Base-by-base conservation (phyloP, 2,888 invertebrate genomes). In the Drosophila greeni region DNA sequence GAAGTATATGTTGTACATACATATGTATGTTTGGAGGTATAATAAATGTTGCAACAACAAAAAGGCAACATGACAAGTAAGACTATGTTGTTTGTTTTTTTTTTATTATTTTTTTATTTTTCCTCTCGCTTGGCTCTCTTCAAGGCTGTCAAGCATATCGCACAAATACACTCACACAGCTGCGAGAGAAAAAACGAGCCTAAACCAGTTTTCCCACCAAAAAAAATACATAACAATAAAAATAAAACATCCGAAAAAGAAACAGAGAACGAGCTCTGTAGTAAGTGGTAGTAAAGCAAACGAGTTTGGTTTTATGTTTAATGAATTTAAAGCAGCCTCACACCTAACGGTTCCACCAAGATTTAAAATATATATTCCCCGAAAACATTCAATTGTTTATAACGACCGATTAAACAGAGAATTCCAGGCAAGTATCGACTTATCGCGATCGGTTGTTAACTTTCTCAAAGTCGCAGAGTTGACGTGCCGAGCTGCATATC, bases 121-220 rank as follows among this genome's bases (percentile, higher is more conserved):
- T 42, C 59, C 34, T 40, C 31, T 31, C 34, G 36, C 66, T 72
- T 48, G 14, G 56, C 66, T 71, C 82, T 83, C 79, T 75, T 82
- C 82, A 82, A 82, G 82, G 82, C 82, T 82, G 79, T 82, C 72
- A 75, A 53, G 52, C 53, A 65, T 65, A 48, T 65, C 64, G 60
- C 70, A 67, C 31, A 45, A 29, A 45, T 34, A 53, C 16, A 51
- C 26, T 48, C 42, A 24, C 42, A 24, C 34, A 42, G 24, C 16
- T 20, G 43, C 36, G 24, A 62, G 51, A 66, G 45, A 72, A 64
- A 48, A 69, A 56, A 31, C 47, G 31, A 48, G 64, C 66, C 76
- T 40, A 77, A 80, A 80, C 76, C 67, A 66, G 80, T 76, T 74
- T 70, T 26, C 34, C 40, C 55, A 48, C n/a, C 49, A 45, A 43